phyloP scores from a whole-genome alignment of 2,888 invertebrate genomes.

The Trachelus iudaicus region DNA sequence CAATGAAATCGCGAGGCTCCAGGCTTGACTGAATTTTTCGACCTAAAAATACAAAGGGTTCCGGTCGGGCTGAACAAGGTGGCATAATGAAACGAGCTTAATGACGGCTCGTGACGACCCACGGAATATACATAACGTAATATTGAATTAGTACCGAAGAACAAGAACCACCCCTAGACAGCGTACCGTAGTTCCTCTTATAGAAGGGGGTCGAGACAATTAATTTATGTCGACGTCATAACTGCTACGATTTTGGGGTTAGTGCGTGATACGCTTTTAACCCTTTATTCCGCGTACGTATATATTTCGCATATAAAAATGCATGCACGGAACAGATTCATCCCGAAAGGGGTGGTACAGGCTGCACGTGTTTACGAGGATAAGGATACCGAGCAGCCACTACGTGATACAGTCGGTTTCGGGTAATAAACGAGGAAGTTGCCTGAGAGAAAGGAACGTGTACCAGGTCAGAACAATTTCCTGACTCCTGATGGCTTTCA shows the following conservation, averaged over 20 bases:
- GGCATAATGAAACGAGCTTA: not conserved
- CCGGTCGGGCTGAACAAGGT: not conserved
- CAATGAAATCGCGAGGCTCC: not conserved
- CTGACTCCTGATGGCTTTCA: not conserved
- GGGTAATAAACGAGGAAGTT: not conserved
- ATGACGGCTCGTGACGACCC: not conserved
- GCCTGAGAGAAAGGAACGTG: not conserved
- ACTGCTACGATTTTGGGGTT: not conserved
- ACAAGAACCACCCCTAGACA: not conserved
- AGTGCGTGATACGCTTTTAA: not conserved
- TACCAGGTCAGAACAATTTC: not conserved
- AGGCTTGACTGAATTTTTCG: not conserved
- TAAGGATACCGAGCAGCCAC: not conserved
- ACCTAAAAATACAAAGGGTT: not conserved
- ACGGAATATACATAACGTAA: not conserved
- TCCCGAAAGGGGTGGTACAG: too few species aligned
- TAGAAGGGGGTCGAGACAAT: not conserved
- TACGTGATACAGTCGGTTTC: not conserved
- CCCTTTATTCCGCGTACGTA: too few species aligned
- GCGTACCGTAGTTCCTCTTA: not conserved
- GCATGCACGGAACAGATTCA: not conserved
- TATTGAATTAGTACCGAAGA: not conserved
- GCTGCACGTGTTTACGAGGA: not conserved
- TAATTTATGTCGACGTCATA: not conserved
- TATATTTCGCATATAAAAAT: too few species aligned